These are phyloP conservation scores for Macrochelys suwanniensis DNA, from an alignment of 2,797 vertebrate species.

Conservation along the genomic window DNA sequence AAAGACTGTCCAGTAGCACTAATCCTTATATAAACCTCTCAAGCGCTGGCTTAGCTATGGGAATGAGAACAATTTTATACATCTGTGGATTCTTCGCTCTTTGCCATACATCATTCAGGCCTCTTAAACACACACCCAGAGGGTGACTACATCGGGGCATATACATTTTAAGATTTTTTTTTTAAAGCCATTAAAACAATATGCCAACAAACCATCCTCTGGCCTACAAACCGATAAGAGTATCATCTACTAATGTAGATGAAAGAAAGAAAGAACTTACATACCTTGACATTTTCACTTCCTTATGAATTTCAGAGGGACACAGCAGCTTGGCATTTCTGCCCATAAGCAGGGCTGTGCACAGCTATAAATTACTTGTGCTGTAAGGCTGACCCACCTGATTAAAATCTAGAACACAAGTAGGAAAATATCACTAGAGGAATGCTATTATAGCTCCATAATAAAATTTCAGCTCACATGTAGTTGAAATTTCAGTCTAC, in stretches of 20 bases:
- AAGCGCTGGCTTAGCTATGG: not conserved
- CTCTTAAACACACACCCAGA: not conserved
- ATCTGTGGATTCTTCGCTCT: not conserved
- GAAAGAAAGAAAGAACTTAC: not conserved
- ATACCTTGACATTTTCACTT: not conserved
- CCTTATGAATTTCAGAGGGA: not conserved
- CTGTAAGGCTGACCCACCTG: not conserved
- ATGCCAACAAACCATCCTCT: not conserved
- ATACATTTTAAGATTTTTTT: no score
- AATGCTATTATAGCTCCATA: not conserved
- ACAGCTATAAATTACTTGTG: not conserved
- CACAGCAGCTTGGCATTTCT: not conserved
- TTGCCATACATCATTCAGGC: not conserved
- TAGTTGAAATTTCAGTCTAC: not conserved
- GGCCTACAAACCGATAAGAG: not conserved
- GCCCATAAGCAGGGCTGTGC: rapidly evolving
- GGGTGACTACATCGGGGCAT: no score
- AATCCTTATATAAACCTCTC: not conserved
- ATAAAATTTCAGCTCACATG: not conserved
- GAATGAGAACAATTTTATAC: not conserved
- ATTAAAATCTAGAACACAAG: not conserved
- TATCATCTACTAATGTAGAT: not conserved
- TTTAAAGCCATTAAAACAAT: not conserved
- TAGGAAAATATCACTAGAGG: not conserved
- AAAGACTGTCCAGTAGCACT: not conserved